Base-by-base conservation (phyloP, 2,888 invertebrate genomes). In the Desoria tigrina region DNA sequence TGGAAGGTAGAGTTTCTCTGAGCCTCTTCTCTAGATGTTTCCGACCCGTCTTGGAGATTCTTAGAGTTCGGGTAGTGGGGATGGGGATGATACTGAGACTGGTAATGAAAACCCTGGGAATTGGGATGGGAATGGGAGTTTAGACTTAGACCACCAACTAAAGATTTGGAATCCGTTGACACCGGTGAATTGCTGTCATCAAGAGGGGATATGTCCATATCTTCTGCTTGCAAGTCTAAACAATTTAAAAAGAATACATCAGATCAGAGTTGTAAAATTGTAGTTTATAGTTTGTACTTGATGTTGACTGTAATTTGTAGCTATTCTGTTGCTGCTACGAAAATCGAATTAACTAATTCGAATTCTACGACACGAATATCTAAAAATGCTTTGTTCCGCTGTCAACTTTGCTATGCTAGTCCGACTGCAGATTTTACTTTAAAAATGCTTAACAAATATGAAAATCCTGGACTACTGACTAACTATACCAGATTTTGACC, bases 141-240 rank as follows among this genome's bases (percentile, higher is more conserved):
- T 49, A 28, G 39, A 63, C 60, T 59, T 50, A 56, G 57, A 16
- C 58, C 54, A 23, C 61, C 61, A 21, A 60, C 58, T 28, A 70
- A 37, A 28, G 66, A 65, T 23, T 65, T 66, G 18, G 70, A 70
- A 50, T 70, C 70, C n/a, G 51, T 65, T 16, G 71, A 68, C 16
- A 68, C 63, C 53, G 71, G 71, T 18, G 72, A 71, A 62, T 63
- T 71, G 26, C 69, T 68, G 51, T 73, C 74, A 39, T 75, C 75
- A 57, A 71, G 58, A 18, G 93, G 93, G 66, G 94, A 94, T 78
- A 94, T 94, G 79, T 95, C 94, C 94, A 94, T 94, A 79, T 94
- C 94, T 81, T 93, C 90, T 73, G 85, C 81, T 78, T 83, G 82
- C 53, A 82, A 81, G 76, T 84, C 84, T 78, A 72, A n/a, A n/a